These are phyloP conservation scores for Xiphophorus hellerii DNA, from an alignment of 2,113 vertebrate species.

Conservation along the genomic window DNA sequence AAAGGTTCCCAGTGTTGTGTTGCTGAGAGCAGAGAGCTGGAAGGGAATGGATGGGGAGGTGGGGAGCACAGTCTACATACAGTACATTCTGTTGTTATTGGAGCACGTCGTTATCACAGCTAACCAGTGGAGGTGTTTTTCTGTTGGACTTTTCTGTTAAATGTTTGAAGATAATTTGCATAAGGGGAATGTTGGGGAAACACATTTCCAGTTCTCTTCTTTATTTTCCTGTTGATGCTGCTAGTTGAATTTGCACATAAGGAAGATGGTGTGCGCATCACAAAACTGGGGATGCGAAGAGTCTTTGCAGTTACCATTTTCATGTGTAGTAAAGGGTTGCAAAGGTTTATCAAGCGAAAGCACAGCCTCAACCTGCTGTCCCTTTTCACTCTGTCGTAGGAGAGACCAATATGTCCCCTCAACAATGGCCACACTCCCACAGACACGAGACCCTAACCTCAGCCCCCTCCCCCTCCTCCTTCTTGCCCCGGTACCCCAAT, in stretches of 20 bases:
- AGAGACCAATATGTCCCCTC: slow-evolving; percentile 33
- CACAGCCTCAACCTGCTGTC: slow-evolving; percentile 55
- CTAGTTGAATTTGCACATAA: slow-evolving; percentile 8
- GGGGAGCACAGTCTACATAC: slow-evolving; percentile 37
- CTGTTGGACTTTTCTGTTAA: slow-evolving; percentile 1
- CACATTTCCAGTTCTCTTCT: neutral
- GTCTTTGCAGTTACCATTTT: slow-evolving; percentile 1
- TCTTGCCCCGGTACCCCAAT: slow-evolving; percentile 34
- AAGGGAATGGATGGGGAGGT: slow-evolving; percentile 48
- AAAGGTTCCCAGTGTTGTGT: slow-evolving; percentile 51
- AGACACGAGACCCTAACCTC: slow-evolving; percentile 57
- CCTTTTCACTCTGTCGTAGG: slow-evolving; percentile 44
- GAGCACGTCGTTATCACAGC: slow-evolving; percentile 29
- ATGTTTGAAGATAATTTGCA: neutral
- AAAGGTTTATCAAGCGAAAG: slow-evolving; percentile 20
- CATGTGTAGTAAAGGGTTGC: slow-evolving; percentile 11
- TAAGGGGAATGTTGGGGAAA: neutral
- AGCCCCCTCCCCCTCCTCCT: slow-evolving; percentile 45
- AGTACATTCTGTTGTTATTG: slow-evolving; percentile 58
- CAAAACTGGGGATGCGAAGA: slow-evolving; percentile 22
- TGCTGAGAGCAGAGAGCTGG: slow-evolving; percentile 56
- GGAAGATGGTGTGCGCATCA: neutral
- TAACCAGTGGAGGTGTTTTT: slow-evolving; percentile 18
- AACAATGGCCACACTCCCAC: slow-evolving; percentile 74
- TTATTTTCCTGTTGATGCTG: neutral